Evolutionary conservation across 2,113 vertebrate genomes (phyloP).

Genomic region (Calyptomena viridis): DNA sequence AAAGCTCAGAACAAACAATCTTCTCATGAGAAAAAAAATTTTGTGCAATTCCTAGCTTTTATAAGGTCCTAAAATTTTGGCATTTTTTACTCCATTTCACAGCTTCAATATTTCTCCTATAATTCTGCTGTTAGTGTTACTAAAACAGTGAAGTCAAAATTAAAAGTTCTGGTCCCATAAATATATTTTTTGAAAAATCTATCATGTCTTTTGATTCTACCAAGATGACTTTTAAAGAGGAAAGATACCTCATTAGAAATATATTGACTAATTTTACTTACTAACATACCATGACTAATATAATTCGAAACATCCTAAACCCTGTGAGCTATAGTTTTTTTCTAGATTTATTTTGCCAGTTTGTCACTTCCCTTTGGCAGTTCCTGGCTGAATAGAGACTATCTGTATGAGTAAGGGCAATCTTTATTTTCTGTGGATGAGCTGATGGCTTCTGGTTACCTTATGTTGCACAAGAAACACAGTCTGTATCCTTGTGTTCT

Average conservation of each 20-base stretch:
- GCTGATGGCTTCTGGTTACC: not conserved
- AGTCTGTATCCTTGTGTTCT: not conserved
- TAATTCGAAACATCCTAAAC: not conserved
- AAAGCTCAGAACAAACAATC: not conserved
- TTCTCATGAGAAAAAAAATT: not conserved
- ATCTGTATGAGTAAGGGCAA: not conserved
- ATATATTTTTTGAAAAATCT: rapidly evolving
- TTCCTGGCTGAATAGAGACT: not conserved
- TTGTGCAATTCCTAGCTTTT: not conserved
- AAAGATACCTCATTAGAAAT: not conserved
- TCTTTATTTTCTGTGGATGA: not conserved
- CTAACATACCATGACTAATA: not conserved
- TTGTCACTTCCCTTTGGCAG: not conserved
- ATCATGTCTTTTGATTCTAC: not conserved
- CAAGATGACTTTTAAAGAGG: not conserved
- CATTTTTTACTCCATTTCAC: not conserved
- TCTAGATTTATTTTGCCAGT: not conserved
- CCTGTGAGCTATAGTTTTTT: not conserved
- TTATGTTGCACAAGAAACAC: not conserved
- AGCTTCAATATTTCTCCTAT: not conserved
- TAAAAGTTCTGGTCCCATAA: not conserved
- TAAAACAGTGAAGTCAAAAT: not conserved
- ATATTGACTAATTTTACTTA: not conserved
- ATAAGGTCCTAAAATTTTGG: not conserved
- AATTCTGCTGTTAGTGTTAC: rapidly evolving